Evolutionary conservation across 2,113 vertebrate species (phyloP), one percentile per base, ranked within the genome.

Genomic region (Sylvicapra grimmia): DNA sequence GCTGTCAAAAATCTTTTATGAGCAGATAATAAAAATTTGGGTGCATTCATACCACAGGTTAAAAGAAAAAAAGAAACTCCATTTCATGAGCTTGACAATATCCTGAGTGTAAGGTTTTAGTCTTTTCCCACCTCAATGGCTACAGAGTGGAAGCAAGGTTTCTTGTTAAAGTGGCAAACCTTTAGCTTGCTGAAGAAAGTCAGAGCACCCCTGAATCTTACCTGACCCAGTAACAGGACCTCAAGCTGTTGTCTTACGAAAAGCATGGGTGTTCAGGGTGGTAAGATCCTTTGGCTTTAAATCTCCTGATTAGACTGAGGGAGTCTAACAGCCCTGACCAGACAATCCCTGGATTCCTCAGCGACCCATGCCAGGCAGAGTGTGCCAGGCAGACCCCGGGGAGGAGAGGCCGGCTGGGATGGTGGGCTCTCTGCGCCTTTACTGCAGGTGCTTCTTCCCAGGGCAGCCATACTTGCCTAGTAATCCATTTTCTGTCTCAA

Each of bases 401-500:
- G 36, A 82, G 33, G 40, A 49, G 47, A 61, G 59, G 15, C 53
- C 4, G 7, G n/a, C 27, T 21, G 9, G 19, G 21, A 33, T 5
- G 18, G 18, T 3, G 23, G 80, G 31, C 18, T 8, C 29, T 7
- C 14, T 23, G 21, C 15, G 40, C 4, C 4, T 11, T 12, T 1
- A 51, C 36, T 21, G 14, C 4, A 53, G 23, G 47, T 1, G 2
- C 4, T 44, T 58, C 72, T 19, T 31, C 16, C 21, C 1, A 10
- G 27, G 31, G 33, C 1, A n/a, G 93, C 94, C 44, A 86, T 98
- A 99, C 99, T 98, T 99, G 99, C 99, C 99, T 98, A 99, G 98
- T 97, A 99, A 99, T 88, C 99, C 99, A 98, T 99, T 99, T 97
- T 99, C 99, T 29, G 99, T 99, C 98, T 99, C 99, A 98, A 99